Percentiles rank a stretch among this genome's conserved stretches.
Evolutionary conservation across 2,888 invertebrate genomes (phyloP).

Genomic region (Emesis furor): DNA sequence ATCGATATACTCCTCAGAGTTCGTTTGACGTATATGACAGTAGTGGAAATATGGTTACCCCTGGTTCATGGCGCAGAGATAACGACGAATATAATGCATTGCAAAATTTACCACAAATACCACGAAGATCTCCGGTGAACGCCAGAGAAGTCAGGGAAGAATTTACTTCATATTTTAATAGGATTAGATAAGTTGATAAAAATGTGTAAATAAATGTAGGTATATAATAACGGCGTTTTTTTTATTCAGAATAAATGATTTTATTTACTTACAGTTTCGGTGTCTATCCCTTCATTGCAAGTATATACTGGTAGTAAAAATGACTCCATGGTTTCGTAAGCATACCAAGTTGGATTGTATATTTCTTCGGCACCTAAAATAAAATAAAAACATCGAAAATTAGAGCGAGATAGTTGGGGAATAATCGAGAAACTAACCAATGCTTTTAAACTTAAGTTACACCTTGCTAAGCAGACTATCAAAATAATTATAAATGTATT

Average conservation of each 20-base stretch:
- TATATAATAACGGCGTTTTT: too few species aligned
- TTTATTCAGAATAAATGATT: too few species aligned
- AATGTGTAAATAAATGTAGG: too few species aligned
- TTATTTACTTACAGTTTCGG: conserved; percentile 50
- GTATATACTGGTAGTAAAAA: conserved; percentile 24
- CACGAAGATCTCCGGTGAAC: conserved; percentile 61
- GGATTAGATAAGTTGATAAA: neutral
- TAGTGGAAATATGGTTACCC: conserved; percentile 40
- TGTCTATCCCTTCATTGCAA: conserved; percentile 51
- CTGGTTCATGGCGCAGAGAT: conserved; percentile 67
- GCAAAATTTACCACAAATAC: conserved; percentile 57
- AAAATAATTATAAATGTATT: too few species aligned
- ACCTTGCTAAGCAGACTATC: too few species aligned
- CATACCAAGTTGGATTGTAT: too few species aligned
- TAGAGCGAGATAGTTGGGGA: too few species aligned
- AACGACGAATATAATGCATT: conserved; percentile 58
- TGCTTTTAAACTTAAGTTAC: too few species aligned
- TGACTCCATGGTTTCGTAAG: too few species aligned
- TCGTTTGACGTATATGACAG: conserved; percentile 69
- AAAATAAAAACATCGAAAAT: too few species aligned
- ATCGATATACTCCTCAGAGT: conserved; percentile 72
- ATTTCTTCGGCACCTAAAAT: too few species aligned
- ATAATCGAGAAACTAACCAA: too few species aligned
- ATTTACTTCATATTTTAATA: conserved; percentile 73
- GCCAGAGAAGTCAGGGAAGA: conserved; percentile 69